Evolutionary conservation across 2,797 vertebrate species (phyloP), one percentile per base, ranked within the genome.

Genomic region (Gobionotothen gibberifrons): DNA sequence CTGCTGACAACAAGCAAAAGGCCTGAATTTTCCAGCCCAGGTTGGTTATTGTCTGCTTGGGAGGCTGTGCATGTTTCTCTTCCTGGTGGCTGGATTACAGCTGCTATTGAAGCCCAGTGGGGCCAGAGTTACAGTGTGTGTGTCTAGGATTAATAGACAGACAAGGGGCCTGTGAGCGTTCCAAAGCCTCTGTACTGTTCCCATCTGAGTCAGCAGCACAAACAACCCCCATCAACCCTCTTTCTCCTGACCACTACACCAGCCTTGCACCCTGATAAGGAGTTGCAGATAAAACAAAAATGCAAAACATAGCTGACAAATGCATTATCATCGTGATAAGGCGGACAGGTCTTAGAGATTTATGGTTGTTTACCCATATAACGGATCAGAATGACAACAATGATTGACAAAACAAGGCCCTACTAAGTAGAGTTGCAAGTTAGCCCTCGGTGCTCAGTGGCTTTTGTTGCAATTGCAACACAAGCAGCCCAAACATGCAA

Each of bases 21-120:
- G 85, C 83, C 72, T 83, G 81, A 85, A 90, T 88, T 90, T 92
- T 93, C 87, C 85, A 85, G 89, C 65, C 81, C 68, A 64, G 74
- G 83, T 82, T 36, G 8, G 82, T 90, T 86, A 90, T 92, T 93
- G 90, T 92, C 69, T 84, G 86, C 69, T 76, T 85, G 72, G 61
- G 89, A 87, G 84, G 85, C 76, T 79, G 86, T 78, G 79, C 72
- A 57, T 81, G 88, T 78, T 78, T 86, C 84, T 85, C 87, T 92
- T 92, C 93, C 91, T 86, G 86, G 85, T 87, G 84, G 87, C 84
- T 84, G 92, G 93, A 94, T 95, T 94, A 94, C 85, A 67, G 87
- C 79, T 58, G 88, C 92, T 84, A 90, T 92, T 92, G 87, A 92
- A 85, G 84, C 78, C 65, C 68, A 54, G 22, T 82, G 81, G 83